A percentile compares a stretch with the other conserved stretches of the same genome.
Evolutionary conservation across 2,888 invertebrate genomes (phyloP).

Genomic region (Eubasilissa splendida): DNA sequence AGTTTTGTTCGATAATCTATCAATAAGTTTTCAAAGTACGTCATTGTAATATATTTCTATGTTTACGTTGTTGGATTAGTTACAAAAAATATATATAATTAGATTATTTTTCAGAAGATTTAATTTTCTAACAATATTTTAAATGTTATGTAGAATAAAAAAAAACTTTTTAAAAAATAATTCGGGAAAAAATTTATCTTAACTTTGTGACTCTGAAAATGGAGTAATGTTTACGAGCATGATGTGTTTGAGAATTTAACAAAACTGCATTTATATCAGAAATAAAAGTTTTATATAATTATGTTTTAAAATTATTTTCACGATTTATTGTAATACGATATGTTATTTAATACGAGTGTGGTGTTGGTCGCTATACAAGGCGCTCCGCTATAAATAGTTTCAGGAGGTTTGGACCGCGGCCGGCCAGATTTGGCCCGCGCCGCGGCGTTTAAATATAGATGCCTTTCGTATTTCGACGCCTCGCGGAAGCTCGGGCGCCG

Average conservation of each 20-base stretch:
- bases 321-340: constrained; percentile 46
- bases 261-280: no score
- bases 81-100: background rate
- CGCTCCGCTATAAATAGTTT: constrained; percentile 55
- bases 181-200: background rate
- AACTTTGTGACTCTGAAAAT: no score
- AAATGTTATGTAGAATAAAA: background rate
- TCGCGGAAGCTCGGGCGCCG: constrained; percentile 20
- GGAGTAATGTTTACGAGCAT: no score
- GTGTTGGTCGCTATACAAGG: constrained; percentile 57
- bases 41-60: background rate
- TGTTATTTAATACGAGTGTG: constrained; percentile 53
- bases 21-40: background rate
- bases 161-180: background rate
- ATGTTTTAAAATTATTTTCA: background rate
- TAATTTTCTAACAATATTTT: background rate
- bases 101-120: background rate
- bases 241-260: no score
- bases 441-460: constrained; percentile 57
- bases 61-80: no score
- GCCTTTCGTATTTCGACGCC: constrained; percentile 43
- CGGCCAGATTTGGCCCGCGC: constrained; percentile 57
- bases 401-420: constrained; percentile 27
- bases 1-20: background rate
- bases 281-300: background rate